Conservation (phyloP, 2,797 vertebrate genomes). For the Numenius phaeopus region DNA sequence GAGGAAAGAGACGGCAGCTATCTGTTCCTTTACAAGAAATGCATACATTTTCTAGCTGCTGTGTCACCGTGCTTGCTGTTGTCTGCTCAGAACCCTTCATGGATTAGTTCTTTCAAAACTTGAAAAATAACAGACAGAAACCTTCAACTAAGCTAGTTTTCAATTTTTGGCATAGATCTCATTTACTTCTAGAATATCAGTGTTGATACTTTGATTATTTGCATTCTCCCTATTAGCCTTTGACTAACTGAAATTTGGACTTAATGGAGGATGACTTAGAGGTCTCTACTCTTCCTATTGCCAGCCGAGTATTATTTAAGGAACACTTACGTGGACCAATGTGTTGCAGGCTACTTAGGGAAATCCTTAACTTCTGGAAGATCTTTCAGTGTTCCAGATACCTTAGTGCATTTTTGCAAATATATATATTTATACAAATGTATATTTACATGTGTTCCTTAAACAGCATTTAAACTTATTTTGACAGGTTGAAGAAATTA, state of each 20-base stretch:
- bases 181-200: background rate
- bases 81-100: background rate
- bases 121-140: background rate
- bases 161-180: background rate
- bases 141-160: background rate
- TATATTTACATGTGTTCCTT: background rate
- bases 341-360: background rate
- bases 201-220: background rate
- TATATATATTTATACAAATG: background rate
- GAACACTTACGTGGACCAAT: background rate
- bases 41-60: background rate
- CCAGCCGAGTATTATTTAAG: background rate
- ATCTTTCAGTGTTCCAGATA: background rate
- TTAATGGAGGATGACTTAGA: background rate
- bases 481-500: conserved; percentile 95
- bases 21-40: background rate
- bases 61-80: background rate
- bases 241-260: background rate
- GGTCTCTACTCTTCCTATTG: background rate
- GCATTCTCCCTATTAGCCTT: background rate
- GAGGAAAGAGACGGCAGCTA: background rate
- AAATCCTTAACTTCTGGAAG: background rate
- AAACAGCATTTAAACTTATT: conserved; percentile 26
- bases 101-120: background rate
- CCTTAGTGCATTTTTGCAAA: background rate